Evolutionary conservation across 30 jellyfish, hydroid and myxozoan species (phyloP).

Genomic region (Rhopilema esculentum): DNA sequence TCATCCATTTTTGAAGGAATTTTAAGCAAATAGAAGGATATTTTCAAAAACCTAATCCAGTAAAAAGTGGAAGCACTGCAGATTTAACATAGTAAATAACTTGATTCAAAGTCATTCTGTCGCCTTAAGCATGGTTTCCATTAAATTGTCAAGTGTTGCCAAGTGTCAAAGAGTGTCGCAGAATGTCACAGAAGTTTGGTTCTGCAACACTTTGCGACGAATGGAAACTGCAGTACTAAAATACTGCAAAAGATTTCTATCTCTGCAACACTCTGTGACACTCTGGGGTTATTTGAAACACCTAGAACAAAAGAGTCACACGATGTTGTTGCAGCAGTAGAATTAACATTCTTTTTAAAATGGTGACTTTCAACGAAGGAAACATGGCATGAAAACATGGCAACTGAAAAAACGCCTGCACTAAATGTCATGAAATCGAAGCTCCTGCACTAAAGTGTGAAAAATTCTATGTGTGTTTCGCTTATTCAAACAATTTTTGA

Average conservation of each 20-base stretch:
- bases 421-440: too few species aligned
- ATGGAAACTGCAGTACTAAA: not conserved
- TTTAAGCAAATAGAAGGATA: too few species aligned
- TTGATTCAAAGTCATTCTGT: too few species aligned
- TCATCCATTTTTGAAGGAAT: too few species aligned
- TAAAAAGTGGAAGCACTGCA: too few species aligned
- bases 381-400: not conserved
- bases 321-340: conserved; percentile 9
- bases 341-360: not conserved
- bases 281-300: not conserved
- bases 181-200: conserved; percentile 31
- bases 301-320: conserved; percentile 24
- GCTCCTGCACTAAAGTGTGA: too few species aligned
- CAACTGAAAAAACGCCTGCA: not conserved
- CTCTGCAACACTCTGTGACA: not conserved
- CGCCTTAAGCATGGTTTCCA: too few species aligned
- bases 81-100: too few species aligned
- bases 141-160: conserved; percentile 5
- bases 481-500: not conserved
- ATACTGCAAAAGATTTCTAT: not conserved
- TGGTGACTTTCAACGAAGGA: not conserved
- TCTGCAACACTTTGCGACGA: conserved; percentile 8
- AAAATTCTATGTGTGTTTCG: too few species aligned
- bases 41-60: too few species aligned
- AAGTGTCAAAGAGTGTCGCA: conserved; percentile 22